Evolutionary conservation across 2,797 vertebrate species (phyloP).

Genomic region (Octomys mimax): DNA sequence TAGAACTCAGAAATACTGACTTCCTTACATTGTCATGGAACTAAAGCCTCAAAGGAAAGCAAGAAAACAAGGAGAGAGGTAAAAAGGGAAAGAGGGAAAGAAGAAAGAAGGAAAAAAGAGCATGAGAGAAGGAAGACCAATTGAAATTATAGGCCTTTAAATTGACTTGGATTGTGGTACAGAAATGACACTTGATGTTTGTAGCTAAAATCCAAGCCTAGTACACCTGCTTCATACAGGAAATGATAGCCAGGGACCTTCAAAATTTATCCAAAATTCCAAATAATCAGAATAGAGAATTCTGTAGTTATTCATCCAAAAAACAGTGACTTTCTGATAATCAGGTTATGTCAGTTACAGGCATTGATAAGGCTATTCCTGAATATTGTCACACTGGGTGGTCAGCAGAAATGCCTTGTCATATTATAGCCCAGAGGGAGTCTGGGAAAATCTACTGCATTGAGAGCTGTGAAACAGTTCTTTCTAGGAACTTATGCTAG

Average conservation of each 20-base stretch:
- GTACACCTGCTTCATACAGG: neutral
- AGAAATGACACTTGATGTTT: neutral
- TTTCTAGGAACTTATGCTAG: constrained; percentile 26
- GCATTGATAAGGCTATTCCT: constrained; percentile 26
- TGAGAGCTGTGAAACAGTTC: neutral
- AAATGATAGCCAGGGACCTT: neutral
- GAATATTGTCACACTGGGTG: neutral
- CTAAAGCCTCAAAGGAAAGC: neutral
- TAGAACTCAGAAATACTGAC: neutral
- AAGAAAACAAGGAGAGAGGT: neutral
- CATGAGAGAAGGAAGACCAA: neutral
- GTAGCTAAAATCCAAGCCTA: neutral
- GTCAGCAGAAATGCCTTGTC: neutral
- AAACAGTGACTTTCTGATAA: constrained; percentile 6
- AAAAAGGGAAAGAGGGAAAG: neutral
- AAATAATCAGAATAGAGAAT: neutral
- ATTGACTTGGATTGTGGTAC: neutral
- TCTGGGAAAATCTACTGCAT: neutral
- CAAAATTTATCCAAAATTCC: neutral
- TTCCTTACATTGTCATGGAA: neutral
- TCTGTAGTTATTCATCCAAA: neutral
- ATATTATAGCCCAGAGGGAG: neutral
- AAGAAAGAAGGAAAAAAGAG: neutral
- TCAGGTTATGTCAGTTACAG: neutral
- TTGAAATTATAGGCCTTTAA: neutral